Conservation (phyloP, 2,797 vertebrate genomes). For the Cossypha polioptera region DNA sequence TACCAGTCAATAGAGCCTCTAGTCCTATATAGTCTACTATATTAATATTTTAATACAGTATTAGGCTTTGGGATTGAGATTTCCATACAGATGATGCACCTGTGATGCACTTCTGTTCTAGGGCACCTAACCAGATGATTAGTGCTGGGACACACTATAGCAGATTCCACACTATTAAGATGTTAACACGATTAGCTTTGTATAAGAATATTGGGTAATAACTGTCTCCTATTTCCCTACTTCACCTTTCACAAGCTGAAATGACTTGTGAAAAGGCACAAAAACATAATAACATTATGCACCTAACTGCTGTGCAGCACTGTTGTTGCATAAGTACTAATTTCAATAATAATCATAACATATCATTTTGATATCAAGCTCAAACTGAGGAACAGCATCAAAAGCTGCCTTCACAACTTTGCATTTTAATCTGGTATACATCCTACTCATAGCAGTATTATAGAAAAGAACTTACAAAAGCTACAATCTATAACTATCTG, state of each 20-base stretch:
- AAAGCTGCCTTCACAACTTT: neutral
- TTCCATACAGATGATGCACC: neutral
- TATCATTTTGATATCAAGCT: neutral
- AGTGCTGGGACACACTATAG: neutral
- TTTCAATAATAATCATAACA: neutral
- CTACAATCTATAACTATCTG: neutral
- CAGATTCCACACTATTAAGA: neutral
- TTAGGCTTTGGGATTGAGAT: neutral
- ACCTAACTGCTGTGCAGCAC: neutral
- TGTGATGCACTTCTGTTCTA: neutral
- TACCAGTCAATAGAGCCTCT: neutral
- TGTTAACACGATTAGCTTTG: neutral
- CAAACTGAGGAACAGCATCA: neutral
- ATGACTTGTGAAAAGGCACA: neutral
- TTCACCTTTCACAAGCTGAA: conserved; percentile 3
- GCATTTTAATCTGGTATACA: neutral
- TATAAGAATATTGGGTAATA: neutral
- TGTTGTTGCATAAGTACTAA: neutral
- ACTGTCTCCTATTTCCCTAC: neutral
- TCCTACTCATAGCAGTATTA: neutral
- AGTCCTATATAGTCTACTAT: neutral
- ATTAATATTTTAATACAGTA: neutral
- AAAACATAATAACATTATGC: neutral
- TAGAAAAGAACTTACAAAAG: neutral
- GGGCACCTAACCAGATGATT: neutral